A percentile compares a stretch with the other conserved stretches of the same genome.
Conservation (phyloP, 2,797 vertebrate genomes). For the Rhodeus uyekii region DNA sequence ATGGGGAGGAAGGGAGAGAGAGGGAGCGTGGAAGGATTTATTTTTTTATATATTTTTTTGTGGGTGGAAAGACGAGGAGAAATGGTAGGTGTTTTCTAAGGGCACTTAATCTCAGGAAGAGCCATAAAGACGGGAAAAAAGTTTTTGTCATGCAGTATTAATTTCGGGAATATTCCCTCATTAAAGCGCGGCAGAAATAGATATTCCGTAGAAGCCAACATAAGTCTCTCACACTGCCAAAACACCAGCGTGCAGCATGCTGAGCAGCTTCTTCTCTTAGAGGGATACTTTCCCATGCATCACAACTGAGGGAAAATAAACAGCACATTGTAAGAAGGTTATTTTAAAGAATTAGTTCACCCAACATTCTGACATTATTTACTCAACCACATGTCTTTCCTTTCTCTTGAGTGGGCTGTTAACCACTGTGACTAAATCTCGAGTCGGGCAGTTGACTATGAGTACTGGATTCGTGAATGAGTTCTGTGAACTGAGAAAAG, state of each 20-base stretch:
- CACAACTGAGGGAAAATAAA: background rate
- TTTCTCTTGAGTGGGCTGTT: background rate
- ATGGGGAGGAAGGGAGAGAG: background rate
- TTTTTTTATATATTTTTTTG: slow-evolving; percentile 26
- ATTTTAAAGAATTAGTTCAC: background rate
- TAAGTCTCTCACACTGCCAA: slow-evolving; percentile 6
- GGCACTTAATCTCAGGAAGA: slow-evolving; percentile 21
- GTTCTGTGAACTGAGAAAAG: background rate
- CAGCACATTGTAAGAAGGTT: background rate
- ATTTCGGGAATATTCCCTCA: slow-evolving; percentile 33
- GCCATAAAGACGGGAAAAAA: background rate
- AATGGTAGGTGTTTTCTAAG: slow-evolving; percentile 21
- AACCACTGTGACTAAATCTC: background rate
- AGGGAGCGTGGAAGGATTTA: background rate
- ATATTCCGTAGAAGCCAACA: background rate
- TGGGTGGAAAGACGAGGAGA: slow-evolving; percentile 21
- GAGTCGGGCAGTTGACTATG: background rate
- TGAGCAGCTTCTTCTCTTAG: slow-evolving; percentile 8
- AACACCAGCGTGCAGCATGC: background rate
- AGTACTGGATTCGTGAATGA: background rate
- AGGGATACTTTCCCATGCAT: slow-evolving; percentile 4
- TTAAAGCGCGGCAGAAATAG: slow-evolving; percentile 22
- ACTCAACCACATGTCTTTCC: background rate
- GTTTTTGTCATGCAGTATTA: slow-evolving; percentile 28
- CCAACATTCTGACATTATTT: background rate